Evolutionary conservation across 2,797 vertebrate species (phyloP), one percentile per base, ranked within the genome.

Genomic region (Myotis findleyi): DNA sequence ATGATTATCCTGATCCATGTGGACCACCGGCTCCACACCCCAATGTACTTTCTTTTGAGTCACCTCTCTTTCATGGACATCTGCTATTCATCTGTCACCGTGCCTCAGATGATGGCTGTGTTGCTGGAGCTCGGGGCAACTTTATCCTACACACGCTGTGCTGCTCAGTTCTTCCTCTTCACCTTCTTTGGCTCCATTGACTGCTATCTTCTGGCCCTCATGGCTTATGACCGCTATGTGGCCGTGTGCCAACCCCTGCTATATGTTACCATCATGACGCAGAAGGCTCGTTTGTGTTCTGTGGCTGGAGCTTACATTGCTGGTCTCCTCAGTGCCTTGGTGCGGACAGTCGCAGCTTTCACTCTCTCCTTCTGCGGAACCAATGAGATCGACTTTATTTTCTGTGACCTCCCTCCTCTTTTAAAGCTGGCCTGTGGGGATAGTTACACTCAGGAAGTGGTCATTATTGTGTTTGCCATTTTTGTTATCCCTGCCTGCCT

Each of bases 401-500:
- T 98, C 87, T 98, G 97, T 2, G 90, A 98, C 84, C 95, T 97
- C 6, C 96, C 95, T 25, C 97, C 97, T 87, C 57, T 98, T 30
- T 59, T 98, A 87, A 96, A 95, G 72, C 69, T 81, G 0, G 90
- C 96, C 10, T 97, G 97, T 30, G 96, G 96, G 16, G 95, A 97
- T 6, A 97, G 96, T 59, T 95, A 79, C 16, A 27, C 91, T 5
- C 97, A 97, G 30, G 92, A 97, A 21, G 5, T 97, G 72, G 83
- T 97, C 11, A 97, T 97, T 66, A 82, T 98, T 7, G 88, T 98
- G n/a, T 96, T 97, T 12, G 84, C 97, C 14, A 33, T 97, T 88
- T 97, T 96, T n/a, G 97, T 97, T 76, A 92, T 97, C 36, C 85
- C 96, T 21, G 91, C 95, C 6, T 96, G 91, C 27, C 41, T 95